A percentile compares a stretch with the other conserved stretches of the same genome.
These are phyloP conservation scores for Nothura maculosa DNA, from an alignment of 2,797 vertebrate genomes.

Conservation along the genomic window DNA sequence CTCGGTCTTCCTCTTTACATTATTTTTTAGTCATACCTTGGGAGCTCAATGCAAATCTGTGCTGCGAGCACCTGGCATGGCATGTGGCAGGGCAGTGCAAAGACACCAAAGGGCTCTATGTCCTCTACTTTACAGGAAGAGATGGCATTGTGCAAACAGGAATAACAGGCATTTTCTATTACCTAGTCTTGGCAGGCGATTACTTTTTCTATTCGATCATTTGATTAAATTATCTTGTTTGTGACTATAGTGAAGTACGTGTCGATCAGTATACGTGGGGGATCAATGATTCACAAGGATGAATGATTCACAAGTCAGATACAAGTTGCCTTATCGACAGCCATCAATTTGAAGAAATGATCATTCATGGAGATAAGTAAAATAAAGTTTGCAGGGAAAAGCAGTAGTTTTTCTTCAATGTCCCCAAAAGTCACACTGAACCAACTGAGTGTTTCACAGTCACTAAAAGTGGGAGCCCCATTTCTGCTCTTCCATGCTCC, in stretches of 20 bases:
- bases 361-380: background rate
- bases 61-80: background rate
- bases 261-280: background rate
- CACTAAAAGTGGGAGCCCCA: background rate
- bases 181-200: background rate
- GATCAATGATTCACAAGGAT: background rate
- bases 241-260: conserved; percentile 5
- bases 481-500: background rate
- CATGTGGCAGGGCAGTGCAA: background rate
- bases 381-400: background rate
- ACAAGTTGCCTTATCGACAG: background rate
- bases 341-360: background rate
- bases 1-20: background rate
- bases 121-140: background rate
- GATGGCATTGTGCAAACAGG: background rate
- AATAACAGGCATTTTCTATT: background rate
- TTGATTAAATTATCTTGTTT: conserved; percentile 12
- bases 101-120: background rate
- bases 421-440: background rate
- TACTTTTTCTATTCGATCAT: background rate
- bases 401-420: background rate
- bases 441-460: background rate
- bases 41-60: background rate
- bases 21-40: background rate
- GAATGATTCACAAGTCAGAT: background rate